Evolutionary conservation across 1,140 invertebrate species (phyloP), one percentile per base, ranked within the genome.

Genomic region (Steinernema khuongi): DNA sequence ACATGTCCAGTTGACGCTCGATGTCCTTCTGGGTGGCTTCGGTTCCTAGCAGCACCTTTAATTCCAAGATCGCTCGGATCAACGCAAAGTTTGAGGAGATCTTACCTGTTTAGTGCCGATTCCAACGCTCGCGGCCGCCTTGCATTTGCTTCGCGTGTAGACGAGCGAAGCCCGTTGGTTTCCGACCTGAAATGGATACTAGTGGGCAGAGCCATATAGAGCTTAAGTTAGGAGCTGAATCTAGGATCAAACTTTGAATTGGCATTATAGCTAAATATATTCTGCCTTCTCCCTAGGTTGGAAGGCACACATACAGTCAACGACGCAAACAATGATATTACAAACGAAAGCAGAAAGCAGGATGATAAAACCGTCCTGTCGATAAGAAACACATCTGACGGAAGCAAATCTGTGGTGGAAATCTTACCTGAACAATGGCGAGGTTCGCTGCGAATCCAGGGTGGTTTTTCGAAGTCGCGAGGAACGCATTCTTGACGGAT

Each of bases 121-220:
- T 72, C 96, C 96, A 77, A 98, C 92, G 81, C 95, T 91, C 31
- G 87, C 89, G 0, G 95, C 94, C 7, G 93, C 92, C 86, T 94
- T 95, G 19, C 96, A 89, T 88, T 99, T 99, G 90, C 94, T 94
- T 44, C 92, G 88, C 84, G 99, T 99, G 86, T 99, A 99, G 2
- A 99, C 94, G 89, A 97, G 97, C n/a, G 96, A 99, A 87, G 99
- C 96, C 85, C 95, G 93, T 7, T 95, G 88, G 0, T 90, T 91
- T 1, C 96, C 96, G 43, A 99, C 96, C 88, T 90, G 67, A 1
- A 76, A 29, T 66, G 22, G 4, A 11, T 22, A 4, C 14, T 60
- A n/a, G n/a, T n/a, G n/a, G n/a, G 14, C 26, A 14, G 7, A 60
- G 14, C 50, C 50, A 22, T n/a, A 60, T 17, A 14, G 14, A 2